These are phyloP conservation scores for Gymnoscopelus braueri DNA, from an alignment of 2,797 vertebrate species.

Conservation along the genomic window DNA sequence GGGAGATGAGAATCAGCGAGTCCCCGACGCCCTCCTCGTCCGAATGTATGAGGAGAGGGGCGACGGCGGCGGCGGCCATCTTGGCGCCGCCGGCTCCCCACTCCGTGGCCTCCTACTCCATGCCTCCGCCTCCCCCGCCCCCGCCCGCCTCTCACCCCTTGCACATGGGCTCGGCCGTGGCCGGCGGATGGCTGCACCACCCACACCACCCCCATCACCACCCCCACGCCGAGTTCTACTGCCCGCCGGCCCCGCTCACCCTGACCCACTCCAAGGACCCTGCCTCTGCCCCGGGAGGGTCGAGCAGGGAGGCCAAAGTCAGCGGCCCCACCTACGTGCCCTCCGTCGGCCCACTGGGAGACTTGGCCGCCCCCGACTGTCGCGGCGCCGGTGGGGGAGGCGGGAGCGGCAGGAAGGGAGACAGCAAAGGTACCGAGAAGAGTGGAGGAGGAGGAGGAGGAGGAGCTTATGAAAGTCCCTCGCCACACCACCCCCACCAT, in stretches of 20 bases:
- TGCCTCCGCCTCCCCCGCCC: conserved; percentile 83
- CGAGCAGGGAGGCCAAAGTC: conserved; percentile 84
- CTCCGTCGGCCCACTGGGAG: conserved; percentile 87
- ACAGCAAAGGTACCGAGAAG: conserved; percentile 77
- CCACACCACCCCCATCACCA: conserved; percentile 81
- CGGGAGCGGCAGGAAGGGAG: conserved; percentile 76
- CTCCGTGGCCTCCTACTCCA: conserved; percentile 87
- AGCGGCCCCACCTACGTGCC: conserved; percentile 90
- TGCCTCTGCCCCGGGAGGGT: conserved; percentile 57
- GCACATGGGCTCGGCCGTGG: conserved; percentile 75
- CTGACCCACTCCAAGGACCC: conserved; percentile 84
- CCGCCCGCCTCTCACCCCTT: conserved; percentile 82
- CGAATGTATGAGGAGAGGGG: conserved; percentile 88
- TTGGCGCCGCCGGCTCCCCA: conserved; percentile 82
- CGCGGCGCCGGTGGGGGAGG: conserved; percentile 79
- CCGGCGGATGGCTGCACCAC: conserved; percentile 79
- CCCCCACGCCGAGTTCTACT: conserved; percentile 79
- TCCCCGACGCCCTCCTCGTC: conserved; percentile 73
- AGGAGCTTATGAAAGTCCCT: conserved; percentile 62
- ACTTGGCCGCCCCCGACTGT: conserved; percentile 82
- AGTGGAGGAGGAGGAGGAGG: conserved; percentile 55
- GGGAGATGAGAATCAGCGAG: conserved; percentile 83
- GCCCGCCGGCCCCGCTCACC: conserved; percentile 71
- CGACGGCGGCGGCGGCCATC: conserved; percentile 78
- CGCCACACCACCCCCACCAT: conserved; percentile 47